Conservation (phyloP, 2,113 vertebrate genomes). For the Merops nubicus region DNA sequence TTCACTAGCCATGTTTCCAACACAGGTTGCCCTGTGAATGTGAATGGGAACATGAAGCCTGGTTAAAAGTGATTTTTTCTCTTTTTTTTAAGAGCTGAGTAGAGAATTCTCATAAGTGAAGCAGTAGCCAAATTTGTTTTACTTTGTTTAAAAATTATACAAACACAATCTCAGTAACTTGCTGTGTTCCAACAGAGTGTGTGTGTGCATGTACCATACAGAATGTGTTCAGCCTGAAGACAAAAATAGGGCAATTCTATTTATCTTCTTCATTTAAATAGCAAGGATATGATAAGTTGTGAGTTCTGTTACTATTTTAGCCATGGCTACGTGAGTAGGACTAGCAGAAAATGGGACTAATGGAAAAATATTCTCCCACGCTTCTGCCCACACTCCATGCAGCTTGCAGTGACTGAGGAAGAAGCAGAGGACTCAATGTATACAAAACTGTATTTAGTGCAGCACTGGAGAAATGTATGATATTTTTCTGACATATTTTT, state of each 20-base stretch:
- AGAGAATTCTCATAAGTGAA: not conserved
- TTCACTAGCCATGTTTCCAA: not conserved
- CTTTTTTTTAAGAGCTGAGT: not conserved
- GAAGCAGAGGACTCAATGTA: not conserved
- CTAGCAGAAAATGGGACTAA: not conserved
- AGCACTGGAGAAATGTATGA: not conserved
- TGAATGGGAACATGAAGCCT: not conserved
- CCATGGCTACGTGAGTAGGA: not conserved
- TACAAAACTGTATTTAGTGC: not conserved
- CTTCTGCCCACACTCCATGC: not conserved
- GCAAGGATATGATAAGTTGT: not conserved
- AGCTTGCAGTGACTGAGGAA: not conserved
- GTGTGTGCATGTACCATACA: not conserved
- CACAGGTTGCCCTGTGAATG: not conserved
- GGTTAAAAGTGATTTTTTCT: not conserved
- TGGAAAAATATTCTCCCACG: not conserved
- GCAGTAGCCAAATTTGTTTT: not conserved
- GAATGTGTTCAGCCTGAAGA: not conserved
- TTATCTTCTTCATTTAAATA: not conserved
- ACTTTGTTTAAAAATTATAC: not conserved
- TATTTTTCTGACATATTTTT: not conserved
- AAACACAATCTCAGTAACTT: not conserved
- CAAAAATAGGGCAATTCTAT: not conserved
- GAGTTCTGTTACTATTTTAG: not conserved
- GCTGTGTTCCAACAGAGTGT: not conserved